Percentiles rank a stretch among this genome's conserved stretches.
phyloP scores from a whole-genome alignment of 1,140 invertebrate genomes.

The Drosophila rufa region DNA sequence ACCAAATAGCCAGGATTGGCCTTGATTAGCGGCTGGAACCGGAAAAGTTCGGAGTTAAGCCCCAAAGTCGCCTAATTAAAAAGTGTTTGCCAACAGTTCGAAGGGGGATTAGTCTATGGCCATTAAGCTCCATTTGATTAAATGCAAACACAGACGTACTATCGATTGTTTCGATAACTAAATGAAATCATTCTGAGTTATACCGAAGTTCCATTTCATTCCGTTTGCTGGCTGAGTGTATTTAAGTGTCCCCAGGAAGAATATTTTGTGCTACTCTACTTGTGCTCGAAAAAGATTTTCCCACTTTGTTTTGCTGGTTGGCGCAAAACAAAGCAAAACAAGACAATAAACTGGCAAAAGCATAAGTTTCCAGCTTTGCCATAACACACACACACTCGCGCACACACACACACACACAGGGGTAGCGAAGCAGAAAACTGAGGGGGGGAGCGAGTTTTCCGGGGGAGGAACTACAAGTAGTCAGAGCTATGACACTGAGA shows the following conservation, averaged over 20 bases:
- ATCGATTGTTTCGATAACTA: neutral
- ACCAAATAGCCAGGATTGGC: constrained; percentile 6
- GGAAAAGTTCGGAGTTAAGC: neutral
- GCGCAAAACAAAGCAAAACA: constrained; percentile 58
- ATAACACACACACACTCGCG: constrained; percentile 14
- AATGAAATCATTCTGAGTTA: neutral
- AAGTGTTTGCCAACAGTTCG: constrained; percentile 1
- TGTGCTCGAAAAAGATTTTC: constrained; percentile 19
- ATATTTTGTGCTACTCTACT: constrained; percentile 2
- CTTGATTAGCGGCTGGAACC: constrained; percentile 19
- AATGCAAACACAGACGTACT: neutral
- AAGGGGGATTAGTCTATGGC: neutral
- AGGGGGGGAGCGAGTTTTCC: neutral
- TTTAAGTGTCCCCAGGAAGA: constrained; percentile 3
- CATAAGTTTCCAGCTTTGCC: constrained; percentile 65
- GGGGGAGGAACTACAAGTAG: constrained; percentile 16
- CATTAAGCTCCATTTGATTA: no score
- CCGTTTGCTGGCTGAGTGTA: constrained; percentile 11
- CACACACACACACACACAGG: neutral
- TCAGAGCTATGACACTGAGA: constrained; percentile 17
- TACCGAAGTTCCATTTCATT: neutral
- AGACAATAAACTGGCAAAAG: constrained; percentile 76
- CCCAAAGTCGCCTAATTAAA: neutral
- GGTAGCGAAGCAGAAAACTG: constrained; percentile 28
- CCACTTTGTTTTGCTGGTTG: constrained; percentile 40